phyloP scores from a whole-genome alignment of 2,113 vertebrate genomes.

The Notothenia rossii region DNA sequence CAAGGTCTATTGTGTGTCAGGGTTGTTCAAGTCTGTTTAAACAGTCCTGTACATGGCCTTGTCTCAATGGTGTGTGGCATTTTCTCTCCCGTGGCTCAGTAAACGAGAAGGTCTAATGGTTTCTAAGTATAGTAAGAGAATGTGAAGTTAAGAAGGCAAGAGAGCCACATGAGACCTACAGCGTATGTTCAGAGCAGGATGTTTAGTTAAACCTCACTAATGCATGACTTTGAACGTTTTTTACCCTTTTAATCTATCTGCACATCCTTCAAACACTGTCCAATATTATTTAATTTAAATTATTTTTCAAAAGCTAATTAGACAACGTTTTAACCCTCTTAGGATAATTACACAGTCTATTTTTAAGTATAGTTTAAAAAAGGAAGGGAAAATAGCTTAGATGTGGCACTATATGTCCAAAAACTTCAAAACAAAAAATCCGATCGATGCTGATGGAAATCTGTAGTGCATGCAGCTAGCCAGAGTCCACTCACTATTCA shows the following conservation, averaged over 20 bases:
- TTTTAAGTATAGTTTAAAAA: background rate
- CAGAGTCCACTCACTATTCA: slow-evolving; percentile 12
- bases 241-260: too few species aligned
- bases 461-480: background rate
- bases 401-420: background rate
- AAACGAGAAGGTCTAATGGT: background rate
- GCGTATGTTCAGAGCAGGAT: background rate
- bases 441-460: background rate
- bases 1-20: slow-evolving; percentile 8
- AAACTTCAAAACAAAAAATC: slow-evolving; percentile 1
- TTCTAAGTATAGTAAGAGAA: background rate
- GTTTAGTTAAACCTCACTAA: background rate
- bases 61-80: background rate
- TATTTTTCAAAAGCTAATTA: background rate
- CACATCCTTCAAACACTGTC: too few species aligned
- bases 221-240: background rate
- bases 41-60: background rate
- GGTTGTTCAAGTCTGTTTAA: slow-evolving; percentile 20
- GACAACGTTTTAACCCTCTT: background rate
- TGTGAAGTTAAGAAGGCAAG: background rate
- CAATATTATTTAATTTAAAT: background rate
- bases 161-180: background rate
- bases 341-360: background rate
- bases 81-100: background rate
- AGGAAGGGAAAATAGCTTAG: background rate